Percentiles rank a stretch among this genome's conserved stretches.
Conservation (phyloP, 2,113 vertebrate genomes). For the Alectura lathami region DNA sequence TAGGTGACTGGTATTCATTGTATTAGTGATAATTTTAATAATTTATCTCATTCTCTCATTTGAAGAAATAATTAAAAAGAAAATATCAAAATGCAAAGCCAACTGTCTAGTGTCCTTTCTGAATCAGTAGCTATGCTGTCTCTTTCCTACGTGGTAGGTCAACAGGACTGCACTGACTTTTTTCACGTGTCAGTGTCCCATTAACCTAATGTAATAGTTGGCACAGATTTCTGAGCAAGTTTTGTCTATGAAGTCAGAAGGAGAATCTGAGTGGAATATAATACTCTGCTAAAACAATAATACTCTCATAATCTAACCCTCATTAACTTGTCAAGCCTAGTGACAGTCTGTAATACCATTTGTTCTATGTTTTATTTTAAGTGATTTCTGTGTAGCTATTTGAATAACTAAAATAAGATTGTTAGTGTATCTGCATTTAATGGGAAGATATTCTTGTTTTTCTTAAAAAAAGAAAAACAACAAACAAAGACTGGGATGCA, state of each 20-base stretch:
- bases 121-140: conserved; percentile 29
- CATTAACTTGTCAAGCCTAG: conserved; percentile 70
- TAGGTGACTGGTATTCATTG: not conserved
- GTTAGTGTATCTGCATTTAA: conserved; percentile 30
- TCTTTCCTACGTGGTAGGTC: conserved; percentile 58
- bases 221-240: conserved; percentile 62
- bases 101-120: conserved; percentile 9
- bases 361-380: conserved; percentile 38
- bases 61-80: conserved; percentile 59
- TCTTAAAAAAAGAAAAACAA: not conserved
- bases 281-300: conserved; percentile 71
- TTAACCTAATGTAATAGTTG: conserved; percentile 63
- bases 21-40: conserved; percentile 49
- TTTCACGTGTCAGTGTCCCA: conserved; percentile 37
- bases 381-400: conserved; percentile 44
- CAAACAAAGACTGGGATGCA: not conserved
- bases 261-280: conserved; percentile 59
- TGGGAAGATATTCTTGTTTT: not conserved
- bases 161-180: conserved; percentile 19
- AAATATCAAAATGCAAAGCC: not conserved
- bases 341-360: conserved; percentile 63
- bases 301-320: conserved; percentile 53
- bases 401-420: conserved; percentile 1
- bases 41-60: conserved; percentile 32
- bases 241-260: conserved; percentile 53